Conservation (phyloP, 1,140 invertebrate species). For the Augochlora pura region DNA sequence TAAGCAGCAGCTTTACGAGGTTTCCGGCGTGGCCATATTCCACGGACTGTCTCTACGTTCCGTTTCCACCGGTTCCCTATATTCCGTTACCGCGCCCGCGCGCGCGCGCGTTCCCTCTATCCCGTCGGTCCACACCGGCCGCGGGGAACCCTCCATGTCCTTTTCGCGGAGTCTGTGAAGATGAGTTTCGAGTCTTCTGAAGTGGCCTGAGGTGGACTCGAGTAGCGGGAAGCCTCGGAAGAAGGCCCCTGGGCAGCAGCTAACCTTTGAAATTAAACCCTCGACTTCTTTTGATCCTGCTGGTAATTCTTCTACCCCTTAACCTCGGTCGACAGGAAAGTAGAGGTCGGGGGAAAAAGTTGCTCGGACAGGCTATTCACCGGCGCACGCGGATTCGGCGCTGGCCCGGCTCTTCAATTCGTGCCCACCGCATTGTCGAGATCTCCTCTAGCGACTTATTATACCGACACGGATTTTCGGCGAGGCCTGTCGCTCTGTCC, state of each 20-base stretch:
- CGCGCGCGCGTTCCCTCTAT: no score
- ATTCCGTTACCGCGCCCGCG: not conserved
- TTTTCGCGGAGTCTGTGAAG: slow-evolving; percentile 14
- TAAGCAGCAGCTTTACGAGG: slow-evolving; percentile 24
- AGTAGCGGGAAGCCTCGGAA: slow-evolving; percentile 4
- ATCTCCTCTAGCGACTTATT: not conserved
- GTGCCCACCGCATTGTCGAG: not conserved
- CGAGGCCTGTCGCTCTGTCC: no score
- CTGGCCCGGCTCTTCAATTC: slow-evolving; percentile 3
- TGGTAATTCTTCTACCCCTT: slow-evolving; percentile 25
- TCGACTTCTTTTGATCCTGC: slow-evolving; percentile 30
- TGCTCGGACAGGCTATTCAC: slow-evolving; percentile 3
- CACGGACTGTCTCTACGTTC: slow-evolving; percentile 10
- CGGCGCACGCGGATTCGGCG: not conserved
- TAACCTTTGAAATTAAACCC: slow-evolving; percentile 35
- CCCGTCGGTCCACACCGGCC: not conserved
- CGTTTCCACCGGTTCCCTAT: not conserved
- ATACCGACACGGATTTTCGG: not conserved
- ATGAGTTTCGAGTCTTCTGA: slow-evolving; percentile 25
- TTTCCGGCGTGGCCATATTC: slow-evolving; percentile 10
- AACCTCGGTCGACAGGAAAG: not conserved
- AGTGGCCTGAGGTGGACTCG: slow-evolving; percentile 20
- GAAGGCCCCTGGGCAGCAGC: slow-evolving; percentile 21
- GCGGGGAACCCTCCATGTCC: not conserved
- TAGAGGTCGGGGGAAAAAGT: no score